Evolutionary conservation across 2,113 vertebrate species (phyloP).

Genomic region (Steatornis caripensis): DNA sequence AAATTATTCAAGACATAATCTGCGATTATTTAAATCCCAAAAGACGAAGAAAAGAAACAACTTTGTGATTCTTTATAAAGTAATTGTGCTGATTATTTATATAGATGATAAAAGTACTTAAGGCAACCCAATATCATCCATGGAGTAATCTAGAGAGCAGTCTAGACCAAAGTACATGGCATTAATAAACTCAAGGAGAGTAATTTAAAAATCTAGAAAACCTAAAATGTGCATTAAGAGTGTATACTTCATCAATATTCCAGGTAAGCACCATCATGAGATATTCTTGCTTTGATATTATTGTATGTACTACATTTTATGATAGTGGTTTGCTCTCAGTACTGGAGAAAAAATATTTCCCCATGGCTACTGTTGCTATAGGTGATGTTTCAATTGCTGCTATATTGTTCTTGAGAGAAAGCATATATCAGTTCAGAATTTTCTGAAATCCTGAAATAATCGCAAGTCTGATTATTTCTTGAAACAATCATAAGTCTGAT

Average conservation of each 20-base stretch:
- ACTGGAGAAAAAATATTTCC: conserved; percentile 12
- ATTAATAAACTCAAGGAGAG: not conserved
- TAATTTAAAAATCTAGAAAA: not conserved
- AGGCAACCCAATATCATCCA: not conserved
- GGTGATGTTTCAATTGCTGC: conserved; percentile 3
- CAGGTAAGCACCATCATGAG: not conserved
- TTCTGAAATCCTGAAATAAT: conserved; percentile 8
- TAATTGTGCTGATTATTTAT: not conserved
- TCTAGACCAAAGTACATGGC: not conserved
- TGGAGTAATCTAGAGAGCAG: not conserved
- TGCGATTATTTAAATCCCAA: not conserved
- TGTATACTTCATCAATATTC: not conserved
- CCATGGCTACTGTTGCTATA: conserved; percentile 59
- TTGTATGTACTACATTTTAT: not conserved
- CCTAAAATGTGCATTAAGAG: not conserved
- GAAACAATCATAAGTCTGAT: not conserved
- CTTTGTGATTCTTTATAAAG: not conserved
- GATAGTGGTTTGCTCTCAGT: not conserved
- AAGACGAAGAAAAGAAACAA: not conserved
- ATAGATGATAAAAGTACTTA: not conserved
- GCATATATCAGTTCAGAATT: not conserved
- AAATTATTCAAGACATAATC: not conserved
- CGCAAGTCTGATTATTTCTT: not conserved
- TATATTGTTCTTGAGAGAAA: not conserved
- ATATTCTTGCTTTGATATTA: not conserved